A percentile compares a stretch with the other conserved stretches of the same genome.
phyloP scores from a whole-genome alignment of 2,113 vertebrate genomes.

The Pseudopipra pipra region DNA sequence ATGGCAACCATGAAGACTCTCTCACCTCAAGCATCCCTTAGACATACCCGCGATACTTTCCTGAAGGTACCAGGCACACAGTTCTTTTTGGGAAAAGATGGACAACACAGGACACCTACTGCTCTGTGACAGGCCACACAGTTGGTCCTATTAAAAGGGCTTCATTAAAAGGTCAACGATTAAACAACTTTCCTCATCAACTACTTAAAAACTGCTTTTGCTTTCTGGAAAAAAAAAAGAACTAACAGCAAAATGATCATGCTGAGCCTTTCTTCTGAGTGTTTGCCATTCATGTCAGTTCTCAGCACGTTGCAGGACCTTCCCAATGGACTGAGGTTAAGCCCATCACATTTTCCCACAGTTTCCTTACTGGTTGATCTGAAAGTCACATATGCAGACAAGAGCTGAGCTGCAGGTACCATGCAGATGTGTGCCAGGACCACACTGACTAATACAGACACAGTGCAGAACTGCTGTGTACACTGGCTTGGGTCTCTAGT shows the following conservation, averaged over 20 bases:
- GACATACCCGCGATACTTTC: not conserved
- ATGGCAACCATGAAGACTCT: not conserved
- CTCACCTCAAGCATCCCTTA: not conserved
- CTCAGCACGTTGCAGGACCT: not conserved
- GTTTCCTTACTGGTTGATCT: not conserved
- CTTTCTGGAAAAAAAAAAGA: not conserved
- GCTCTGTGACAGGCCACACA: not conserved
- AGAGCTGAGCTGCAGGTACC: not conserved
- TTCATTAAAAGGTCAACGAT: not conserved
- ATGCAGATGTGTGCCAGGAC: not conserved
- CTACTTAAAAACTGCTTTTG: not conserved
- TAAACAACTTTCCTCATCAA: not conserved
- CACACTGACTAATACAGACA: rapidly evolving
- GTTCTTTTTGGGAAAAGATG: not conserved
- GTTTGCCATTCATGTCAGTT: not conserved
- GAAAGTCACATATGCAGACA: not conserved
- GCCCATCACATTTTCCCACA: not conserved
- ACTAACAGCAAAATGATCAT: not conserved
- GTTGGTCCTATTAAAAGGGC: not conserved
- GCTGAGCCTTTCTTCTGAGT: not conserved
- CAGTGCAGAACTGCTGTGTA: not conserved
- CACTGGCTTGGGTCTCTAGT: not conserved
- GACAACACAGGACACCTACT: not conserved
- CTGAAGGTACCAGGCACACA: rapidly evolving
- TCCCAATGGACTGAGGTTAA: not conserved